These are phyloP conservation scores for Xiphophorus hellerii DNA, from an alignment of 2,113 vertebrate species.

Conservation along the genomic window DNA sequence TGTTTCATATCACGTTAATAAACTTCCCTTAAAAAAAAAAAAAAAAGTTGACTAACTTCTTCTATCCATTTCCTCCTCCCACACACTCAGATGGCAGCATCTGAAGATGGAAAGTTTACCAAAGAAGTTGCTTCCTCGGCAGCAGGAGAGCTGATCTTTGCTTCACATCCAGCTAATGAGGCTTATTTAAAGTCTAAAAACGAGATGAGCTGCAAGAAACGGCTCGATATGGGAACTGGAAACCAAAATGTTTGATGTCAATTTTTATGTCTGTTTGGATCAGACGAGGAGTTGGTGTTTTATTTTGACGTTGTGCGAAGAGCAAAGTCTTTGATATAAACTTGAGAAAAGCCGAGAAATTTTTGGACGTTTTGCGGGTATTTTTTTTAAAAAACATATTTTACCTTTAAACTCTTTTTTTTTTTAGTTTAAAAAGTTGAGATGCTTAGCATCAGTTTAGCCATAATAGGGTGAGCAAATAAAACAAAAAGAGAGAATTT, in stretches of 20 bases:
- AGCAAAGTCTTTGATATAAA: not conserved
- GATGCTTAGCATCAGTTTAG: too few relatives aligned
- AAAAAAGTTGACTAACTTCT: not conserved
- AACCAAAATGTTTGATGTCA: conserved; percentile 17
- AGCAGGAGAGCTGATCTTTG: not conserved
- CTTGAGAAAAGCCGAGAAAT: not conserved
- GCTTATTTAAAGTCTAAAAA: conserved; percentile 33
- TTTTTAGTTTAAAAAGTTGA: too few relatives aligned
- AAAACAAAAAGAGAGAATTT: too few relatives aligned
- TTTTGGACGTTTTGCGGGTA: too few relatives aligned
- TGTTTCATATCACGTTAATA: conserved; percentile 5
- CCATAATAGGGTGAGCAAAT: too few relatives aligned
- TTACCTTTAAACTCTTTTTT: too few relatives aligned
- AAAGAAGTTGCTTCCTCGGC: conserved; percentile 5
- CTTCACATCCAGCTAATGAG: conserved; percentile 29
- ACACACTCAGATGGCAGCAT: not conserved
- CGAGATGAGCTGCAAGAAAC: not conserved
- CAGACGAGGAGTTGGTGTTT: not conserved
- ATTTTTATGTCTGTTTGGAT: not conserved
- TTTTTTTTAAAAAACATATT: too few relatives aligned
- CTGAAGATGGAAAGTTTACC: conserved; percentile 2
- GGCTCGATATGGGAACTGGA: not conserved
- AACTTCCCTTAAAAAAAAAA: not conserved
- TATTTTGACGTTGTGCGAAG: not conserved
- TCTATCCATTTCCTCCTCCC: not conserved